Evolutionary conservation across 1,140 invertebrate species (phyloP).

Genomic region (Papilio helenus): DNA sequence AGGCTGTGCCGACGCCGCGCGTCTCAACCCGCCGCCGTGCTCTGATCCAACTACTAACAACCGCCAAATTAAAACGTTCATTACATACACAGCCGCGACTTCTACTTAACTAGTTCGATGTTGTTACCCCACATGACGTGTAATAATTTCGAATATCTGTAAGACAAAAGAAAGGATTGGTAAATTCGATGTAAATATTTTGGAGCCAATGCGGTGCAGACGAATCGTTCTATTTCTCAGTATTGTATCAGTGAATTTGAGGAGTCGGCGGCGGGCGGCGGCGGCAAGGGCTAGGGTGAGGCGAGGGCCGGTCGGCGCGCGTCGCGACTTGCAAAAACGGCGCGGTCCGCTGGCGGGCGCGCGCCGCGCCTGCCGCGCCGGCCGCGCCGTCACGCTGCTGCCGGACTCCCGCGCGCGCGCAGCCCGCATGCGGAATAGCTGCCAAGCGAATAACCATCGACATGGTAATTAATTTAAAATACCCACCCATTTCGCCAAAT

Average conservation of each 20-base stretch:
- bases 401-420: conserved; percentile 44
- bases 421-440: conserved; percentile 52
- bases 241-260: conserved; percentile 67
- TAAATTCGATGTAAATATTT: conserved; percentile 41
- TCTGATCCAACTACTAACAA: conserved; percentile 43
- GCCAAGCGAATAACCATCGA: conserved; percentile 48
- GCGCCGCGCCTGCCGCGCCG: conserved; percentile 33
- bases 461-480: conserved; percentile 67
- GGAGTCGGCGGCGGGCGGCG: conserved; percentile 56
- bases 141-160: not conserved
- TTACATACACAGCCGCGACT: conserved; percentile 41
- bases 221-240: conserved; percentile 69
- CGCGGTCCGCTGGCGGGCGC: conserved; percentile 54
- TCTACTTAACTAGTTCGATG: not conserved
- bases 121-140: not conserved
- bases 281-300: not conserved
- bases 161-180: not conserved
- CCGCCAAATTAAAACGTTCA: conserved; percentile 56
- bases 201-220: conserved; percentile 48
- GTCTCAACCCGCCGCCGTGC: conserved; percentile 47
- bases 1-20: conserved; percentile 58
- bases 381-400: conserved; percentile 55
- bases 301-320: conserved; percentile 60
- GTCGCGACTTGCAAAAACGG: conserved; percentile 75
- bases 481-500: conserved; percentile 62